Evolutionary conservation across 2,797 vertebrate genomes (phyloP), one percentile per base, ranked within the genome.

Genomic region (Falco berigora): DNA sequence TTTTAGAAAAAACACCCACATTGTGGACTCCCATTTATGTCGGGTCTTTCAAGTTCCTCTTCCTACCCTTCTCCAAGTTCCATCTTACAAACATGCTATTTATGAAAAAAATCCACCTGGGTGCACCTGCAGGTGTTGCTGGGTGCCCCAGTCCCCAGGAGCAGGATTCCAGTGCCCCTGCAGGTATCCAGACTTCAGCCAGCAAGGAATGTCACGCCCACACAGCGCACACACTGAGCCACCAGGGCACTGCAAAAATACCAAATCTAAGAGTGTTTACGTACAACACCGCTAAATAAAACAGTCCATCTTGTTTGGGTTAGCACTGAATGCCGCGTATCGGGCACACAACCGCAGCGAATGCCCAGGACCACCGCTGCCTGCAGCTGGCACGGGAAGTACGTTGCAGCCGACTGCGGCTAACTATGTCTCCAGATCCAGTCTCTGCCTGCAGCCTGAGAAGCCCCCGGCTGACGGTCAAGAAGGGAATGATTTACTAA

Each of bases 231-330:
- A 6, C 44, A 1, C 24, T 1, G 17, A 50, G 34, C 27, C 49
- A 21, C 58, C 34, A 2, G 5, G 0, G 9, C 5, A 4, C 1
- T 5, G 25, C 1, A 8, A 3, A 56, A 62, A 24, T 1, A 27
- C 38, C 36, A 25, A 38, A 22, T 2, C 0, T 1, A 17, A 38
- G 9, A n/a, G 46, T 1, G 0, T 13, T 36, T 23, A 5, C 0
- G 20, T 14, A 30, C 12, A 22, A 8, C 30, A 22, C 25, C 25
- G 52, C n/a, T n/a, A 18, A 16, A 42, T 14, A 12, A 27, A 28
- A 28, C 1, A 22, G 32, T 21, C 61, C 28, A 4, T 9, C 62
- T 22, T 16, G 24, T 5, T 1, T 5, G 38, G 61, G 28, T 22
- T 22, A 6, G 52, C 6, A 5, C 2, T 1, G 17, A 69, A 7